A percentile compares a stretch with the other conserved stretches of the same genome.
phyloP scores from a whole-genome alignment of 2,113 vertebrate genomes.

The Boulengeromyrus knoepffleri region DNA sequence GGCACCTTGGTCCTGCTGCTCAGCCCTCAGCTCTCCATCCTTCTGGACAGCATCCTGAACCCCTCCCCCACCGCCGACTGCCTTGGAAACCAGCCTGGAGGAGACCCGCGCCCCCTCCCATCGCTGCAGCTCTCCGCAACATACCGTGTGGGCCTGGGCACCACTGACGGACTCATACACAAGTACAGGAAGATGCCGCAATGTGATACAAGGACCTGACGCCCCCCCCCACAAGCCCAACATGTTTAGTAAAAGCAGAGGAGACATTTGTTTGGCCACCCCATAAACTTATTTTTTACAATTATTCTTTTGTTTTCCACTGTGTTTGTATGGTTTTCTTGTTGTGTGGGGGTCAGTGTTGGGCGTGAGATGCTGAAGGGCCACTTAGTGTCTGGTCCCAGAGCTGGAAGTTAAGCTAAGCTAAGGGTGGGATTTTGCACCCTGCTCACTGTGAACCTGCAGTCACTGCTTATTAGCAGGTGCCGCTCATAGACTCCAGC shows the following conservation, averaged over 20 bases:
- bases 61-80: constrained; percentile 2
- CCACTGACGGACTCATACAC: constrained; percentile 74
- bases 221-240: neutral
- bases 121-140: constrained; percentile 56
- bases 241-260: neutral
- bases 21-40: constrained; percentile 62
- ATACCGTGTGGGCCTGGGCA: constrained; percentile 73
- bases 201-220: neutral
- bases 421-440: neutral
- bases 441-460: neutral
- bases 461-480: neutral
- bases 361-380: neutral
- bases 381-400: neutral
- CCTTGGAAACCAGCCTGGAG: neutral
- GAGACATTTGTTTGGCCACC: neutral
- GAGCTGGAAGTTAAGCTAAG: neutral
- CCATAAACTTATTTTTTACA: neutral
- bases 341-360: neutral
- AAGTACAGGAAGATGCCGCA: constrained; percentile 68
- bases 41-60: constrained; percentile 46
- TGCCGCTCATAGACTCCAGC: neutral
- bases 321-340: neutral
- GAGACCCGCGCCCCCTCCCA: constrained; percentile 21
- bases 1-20: constrained; percentile 73
- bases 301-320: neutral